phyloP scores from a whole-genome alignment of 92 coral and sea anemone species.

The Zoanthus gigantus region DNA sequence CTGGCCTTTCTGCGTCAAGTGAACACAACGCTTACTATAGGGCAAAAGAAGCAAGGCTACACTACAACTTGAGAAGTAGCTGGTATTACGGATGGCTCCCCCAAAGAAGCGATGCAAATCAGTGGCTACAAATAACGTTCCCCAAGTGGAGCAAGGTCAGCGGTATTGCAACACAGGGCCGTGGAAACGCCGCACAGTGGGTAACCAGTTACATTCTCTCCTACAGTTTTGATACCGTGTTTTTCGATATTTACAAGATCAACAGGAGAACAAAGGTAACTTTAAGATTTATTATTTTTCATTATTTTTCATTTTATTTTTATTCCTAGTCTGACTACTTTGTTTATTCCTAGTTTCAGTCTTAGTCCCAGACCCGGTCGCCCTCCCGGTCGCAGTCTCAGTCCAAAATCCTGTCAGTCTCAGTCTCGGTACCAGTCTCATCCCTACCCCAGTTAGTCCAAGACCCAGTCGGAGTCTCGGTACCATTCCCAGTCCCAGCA shows the following conservation, averaged over 20 bases:
- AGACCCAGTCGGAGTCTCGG: background rate
- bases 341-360: background rate
- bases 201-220: conserved; percentile 13
- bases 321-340: background rate
- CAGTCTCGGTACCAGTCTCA: background rate
- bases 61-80: conserved; percentile 9
- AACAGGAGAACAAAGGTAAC: conserved; percentile 33
- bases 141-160: conserved; percentile 35
- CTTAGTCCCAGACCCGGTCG: background rate
- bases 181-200: background rate
- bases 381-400: background rate
- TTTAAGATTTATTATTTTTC: background rate
- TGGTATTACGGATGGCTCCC: conserved; percentile 20
- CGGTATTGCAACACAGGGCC: conserved; percentile 41
- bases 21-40: background rate
- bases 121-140: conserved; percentile 38
- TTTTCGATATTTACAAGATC: conserved; percentile 24
- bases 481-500: background rate
- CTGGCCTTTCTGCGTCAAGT: conserved; percentile 6
- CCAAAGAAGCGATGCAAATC: background rate
- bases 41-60: conserved; percentile 15
- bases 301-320: background rate
- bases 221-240: conserved; percentile 37
- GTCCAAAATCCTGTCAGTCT: background rate
- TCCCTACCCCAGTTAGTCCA: background rate